A percentile compares a stretch with the other conserved stretches of the same genome.
These are phyloP conservation scores for Prolemur simus DNA, from an alignment of 2,113 vertebrate species.

Conservation along the genomic window DNA sequence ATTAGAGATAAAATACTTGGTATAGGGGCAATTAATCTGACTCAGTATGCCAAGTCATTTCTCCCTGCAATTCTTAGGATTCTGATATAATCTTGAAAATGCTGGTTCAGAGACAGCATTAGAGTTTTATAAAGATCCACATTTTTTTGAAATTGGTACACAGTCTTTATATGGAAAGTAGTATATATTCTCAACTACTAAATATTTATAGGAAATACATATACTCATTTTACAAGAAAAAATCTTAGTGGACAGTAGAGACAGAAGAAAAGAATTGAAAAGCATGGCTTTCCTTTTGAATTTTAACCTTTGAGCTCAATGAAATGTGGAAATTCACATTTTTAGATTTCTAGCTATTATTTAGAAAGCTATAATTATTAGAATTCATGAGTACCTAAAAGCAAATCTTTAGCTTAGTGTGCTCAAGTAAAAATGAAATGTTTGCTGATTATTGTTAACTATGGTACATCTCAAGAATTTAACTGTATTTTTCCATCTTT, in stretches of 20 bases:
- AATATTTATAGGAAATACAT: neutral
- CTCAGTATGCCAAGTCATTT: neutral
- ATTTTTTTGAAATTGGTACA: neutral
- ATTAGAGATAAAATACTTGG: neutral
- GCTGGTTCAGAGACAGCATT: neutral
- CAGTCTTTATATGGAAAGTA: neutral
- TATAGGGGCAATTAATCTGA: neutral
- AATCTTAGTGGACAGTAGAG: neutral
- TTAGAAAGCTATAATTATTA: neutral
- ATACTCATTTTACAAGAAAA: neutral
- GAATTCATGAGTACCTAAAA: conserved; percentile 29
- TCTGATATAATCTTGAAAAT: neutral
- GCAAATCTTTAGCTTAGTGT: neutral
- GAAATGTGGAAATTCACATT: conserved; percentile 7
- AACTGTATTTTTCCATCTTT: conserved; percentile 45
- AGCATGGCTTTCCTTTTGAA: neutral
- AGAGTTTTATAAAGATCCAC: neutral
- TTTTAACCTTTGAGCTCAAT: neutral
- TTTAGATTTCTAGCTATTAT: conserved; percentile 1
- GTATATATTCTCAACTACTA: neutral
- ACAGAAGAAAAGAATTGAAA: conserved; percentile 21
- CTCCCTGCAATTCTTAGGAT: neutral
- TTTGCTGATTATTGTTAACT: conserved; percentile 52
- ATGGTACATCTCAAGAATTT: conserved; percentile 40
- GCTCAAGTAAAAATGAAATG: conserved; percentile 33